These are phyloP conservation scores for Hecatera dysodea DNA, from an alignment of 2,888 invertebrate genomes.

Conservation along the genomic window DNA sequence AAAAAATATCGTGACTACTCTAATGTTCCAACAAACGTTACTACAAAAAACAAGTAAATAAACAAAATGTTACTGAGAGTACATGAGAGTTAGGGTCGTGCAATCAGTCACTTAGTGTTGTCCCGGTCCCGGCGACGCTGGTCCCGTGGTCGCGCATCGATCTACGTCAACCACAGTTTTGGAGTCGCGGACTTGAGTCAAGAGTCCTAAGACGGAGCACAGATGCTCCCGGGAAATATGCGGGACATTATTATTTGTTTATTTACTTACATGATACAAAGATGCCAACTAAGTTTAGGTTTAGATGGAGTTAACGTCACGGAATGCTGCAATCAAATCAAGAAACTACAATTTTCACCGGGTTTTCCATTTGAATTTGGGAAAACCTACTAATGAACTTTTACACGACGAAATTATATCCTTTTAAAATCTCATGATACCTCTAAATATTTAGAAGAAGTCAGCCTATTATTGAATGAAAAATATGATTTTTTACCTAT, in stretches of 20 bases:
- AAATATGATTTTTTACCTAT: neutral
- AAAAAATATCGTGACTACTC: neutral
- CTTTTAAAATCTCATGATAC: neutral
- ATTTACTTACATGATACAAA: slow-evolving; percentile 19
- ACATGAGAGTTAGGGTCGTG: slow-evolving; percentile 61
- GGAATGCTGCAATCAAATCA: neutral
- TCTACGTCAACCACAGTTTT: slow-evolving; percentile 81
- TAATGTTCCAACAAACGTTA: slow-evolving; percentile 2
- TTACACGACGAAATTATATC: neutral
- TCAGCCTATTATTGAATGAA: neutral
- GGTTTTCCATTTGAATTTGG: neutral
- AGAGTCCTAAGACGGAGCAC: slow-evolving; percentile 63
- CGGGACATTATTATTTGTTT: slow-evolving; percentile 46
- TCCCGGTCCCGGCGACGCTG: slow-evolving; percentile 50
- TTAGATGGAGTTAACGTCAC: neutral
- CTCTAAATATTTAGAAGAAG: neutral
- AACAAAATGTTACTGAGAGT: slow-evolving; percentile 47
- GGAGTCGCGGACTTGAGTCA: slow-evolving; percentile 61
- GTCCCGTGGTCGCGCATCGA: slow-evolving; percentile 80
- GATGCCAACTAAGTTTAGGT: neutral
- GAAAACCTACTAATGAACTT: neutral
- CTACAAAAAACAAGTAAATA: slow-evolving; percentile 38
- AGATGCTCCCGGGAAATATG: slow-evolving; percentile 59
- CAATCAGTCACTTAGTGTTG: slow-evolving; percentile 81
- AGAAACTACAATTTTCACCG: neutral